Evolutionary conservation across 2,888 invertebrate species (phyloP), one percentile per base, ranked within the genome.

Genomic region (Agrotis clavis): DNA sequence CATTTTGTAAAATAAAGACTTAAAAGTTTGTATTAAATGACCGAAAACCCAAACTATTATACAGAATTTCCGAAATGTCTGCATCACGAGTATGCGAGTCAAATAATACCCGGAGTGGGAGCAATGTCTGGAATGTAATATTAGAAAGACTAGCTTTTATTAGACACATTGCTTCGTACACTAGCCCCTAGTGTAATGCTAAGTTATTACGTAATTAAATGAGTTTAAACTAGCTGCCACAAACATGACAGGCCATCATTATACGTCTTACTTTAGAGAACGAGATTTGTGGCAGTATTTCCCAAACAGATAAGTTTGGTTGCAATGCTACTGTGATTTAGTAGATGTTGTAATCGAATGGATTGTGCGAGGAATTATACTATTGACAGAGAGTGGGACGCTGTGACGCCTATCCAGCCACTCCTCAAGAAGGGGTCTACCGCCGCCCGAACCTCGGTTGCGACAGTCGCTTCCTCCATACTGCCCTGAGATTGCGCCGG

Each of bases 131-230:
- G 53, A 70, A 71, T 54, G 53, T 54, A 70, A 75, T 75, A 70
- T 76, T 48, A 60, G 71, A 71, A 45, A 61, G 45, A 61, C 59
- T 60, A 48, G n/a, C 35, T 14, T 30, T 56, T 56, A 50, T 56
- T n/a, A 63, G 70, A 60, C 63, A 48, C 57, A 76, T 59, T 70
- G 63, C 62, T 45, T 9, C 35, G 45, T n/a, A 69, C 35, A 47
- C 74, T 59, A 6, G 25, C 21, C 41, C 14, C 3, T 53, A 45
- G 51, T 53, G 14, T 48, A 48, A 25, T 16, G 51, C 62, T 63
- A 48, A 76, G 53, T 70, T 76, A 75, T 74, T 41, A 53, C n/a
- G 51, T 45, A 48, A 59, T 63, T 76, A 59, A 63, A 76, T 48
- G 18, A 30, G 25, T 59, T 53, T 48, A 63, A 62, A 75, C 62